A percentile compares a stretch with the other conserved stretches of the same genome.
Conservation (phyloP, 1,140 invertebrate species). For the Aphidius gifuensis region DNA sequence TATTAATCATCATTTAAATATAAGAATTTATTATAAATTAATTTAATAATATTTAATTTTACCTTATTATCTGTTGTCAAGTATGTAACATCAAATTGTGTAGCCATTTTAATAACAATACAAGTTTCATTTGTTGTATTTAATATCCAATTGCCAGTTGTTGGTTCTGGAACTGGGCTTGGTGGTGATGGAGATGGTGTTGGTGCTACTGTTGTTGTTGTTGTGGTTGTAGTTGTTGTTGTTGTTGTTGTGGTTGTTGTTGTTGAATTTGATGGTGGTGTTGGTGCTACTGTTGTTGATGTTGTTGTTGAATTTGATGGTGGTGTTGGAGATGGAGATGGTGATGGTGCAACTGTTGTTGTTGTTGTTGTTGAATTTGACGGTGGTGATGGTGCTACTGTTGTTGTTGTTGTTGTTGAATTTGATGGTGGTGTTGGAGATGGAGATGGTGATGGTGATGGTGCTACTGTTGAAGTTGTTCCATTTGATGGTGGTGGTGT, state of each 20-base stretch:
- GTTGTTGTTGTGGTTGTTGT: conserved; percentile 28
- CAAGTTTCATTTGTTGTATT: conserved; percentile 51
- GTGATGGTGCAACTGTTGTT: neutral
- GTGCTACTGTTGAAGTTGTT: conserved; percentile 25
- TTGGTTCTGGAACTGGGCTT: conserved; percentile 45
- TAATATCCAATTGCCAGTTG: conserved; percentile 56
- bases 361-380: conserved; percentile 26
- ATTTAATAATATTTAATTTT: conserved; percentile 18
- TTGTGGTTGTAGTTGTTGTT: conserved; percentile 11
- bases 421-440: neutral
- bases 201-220: conserved; percentile 41
- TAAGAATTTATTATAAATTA: neutral
- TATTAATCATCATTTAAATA: conserved; percentile 15
- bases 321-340: conserved; percentile 31
- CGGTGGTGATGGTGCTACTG: conserved; percentile 30
- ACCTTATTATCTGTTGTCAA: conserved; percentile 42
- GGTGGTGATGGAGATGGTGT: conserved; percentile 39
- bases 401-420: conserved; percentile 1
- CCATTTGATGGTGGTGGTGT: neutral
- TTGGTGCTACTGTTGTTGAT: conserved; percentile 30
- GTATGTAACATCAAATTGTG: conserved; percentile 62
- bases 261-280: conserved; percentile 27
- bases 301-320: conserved; percentile 31
- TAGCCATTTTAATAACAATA: conserved; percentile 62
- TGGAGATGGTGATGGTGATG: neutral